Evolutionary conservation across 2,113 vertebrate species (phyloP).

Genomic region (Columba janthina): DNA sequence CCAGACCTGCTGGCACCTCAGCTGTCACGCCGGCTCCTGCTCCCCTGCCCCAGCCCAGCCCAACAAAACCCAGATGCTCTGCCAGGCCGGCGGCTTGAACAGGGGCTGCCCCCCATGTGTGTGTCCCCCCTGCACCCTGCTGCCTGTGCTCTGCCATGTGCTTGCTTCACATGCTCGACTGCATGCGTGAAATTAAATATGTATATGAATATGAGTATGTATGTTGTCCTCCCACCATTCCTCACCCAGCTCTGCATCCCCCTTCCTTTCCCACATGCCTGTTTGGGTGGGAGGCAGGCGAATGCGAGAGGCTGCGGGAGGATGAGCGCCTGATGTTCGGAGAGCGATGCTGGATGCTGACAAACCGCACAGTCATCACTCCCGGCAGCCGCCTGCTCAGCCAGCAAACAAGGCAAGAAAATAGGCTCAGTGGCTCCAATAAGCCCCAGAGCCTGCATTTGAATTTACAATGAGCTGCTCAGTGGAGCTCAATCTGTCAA

Average conservation of each 20-base stretch:
- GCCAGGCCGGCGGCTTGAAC: too few relatives aligned
- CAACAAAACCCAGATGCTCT: too few relatives aligned
- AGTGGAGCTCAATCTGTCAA: constrained; percentile 32
- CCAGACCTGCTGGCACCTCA: not conserved
- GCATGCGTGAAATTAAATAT: rapidly evolving
- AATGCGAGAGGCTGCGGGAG: too few relatives aligned
- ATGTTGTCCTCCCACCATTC: rapidly evolving
- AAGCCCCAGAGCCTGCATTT: constrained; percentile 6
- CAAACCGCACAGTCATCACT: not conserved
- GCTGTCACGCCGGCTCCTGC: not conserved
- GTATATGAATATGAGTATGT: rapidly evolving
- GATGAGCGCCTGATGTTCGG: not conserved
- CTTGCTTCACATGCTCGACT: not conserved
- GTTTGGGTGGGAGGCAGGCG: not conserved
- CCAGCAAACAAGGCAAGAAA: not conserved
- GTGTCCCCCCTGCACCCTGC: not conserved
- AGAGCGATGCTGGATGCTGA: not conserved
- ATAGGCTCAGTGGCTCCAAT: not conserved
- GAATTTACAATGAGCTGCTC: constrained; percentile 48
- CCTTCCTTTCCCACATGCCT: not conserved
- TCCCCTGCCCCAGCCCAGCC: too few relatives aligned
- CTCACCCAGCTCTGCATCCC: not conserved
- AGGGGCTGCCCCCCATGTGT: too few relatives aligned
- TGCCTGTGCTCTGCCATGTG: not conserved
- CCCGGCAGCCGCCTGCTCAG: not conserved